Conservation (phyloP, 1,140 invertebrate species). For the Philotrypesis tridentata region DNA sequence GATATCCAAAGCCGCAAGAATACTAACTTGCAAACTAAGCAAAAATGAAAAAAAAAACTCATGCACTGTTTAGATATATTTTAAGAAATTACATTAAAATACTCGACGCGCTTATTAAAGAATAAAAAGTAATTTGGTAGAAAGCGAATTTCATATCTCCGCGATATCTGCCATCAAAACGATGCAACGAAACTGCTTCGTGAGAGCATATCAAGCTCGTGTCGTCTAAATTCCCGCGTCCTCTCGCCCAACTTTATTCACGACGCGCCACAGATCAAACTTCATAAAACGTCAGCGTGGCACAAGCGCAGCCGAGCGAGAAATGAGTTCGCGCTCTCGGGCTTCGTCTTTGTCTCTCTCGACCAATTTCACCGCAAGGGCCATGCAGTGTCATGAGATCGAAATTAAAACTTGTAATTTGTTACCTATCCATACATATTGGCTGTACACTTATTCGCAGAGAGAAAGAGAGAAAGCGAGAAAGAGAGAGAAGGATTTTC, state of each 20-base stretch:
- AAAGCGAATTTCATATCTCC: neutral
- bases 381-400: neutral
- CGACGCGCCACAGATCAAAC: conserved; percentile 14
- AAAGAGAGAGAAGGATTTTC: too few relatives aligned
- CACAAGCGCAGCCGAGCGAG: conserved; percentile 2
- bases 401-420: neutral
- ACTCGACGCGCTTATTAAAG: neutral
- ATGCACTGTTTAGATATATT: too few relatives aligned
- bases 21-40: too few relatives aligned
- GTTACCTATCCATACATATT: neutral
- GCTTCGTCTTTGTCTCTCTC: neutral
- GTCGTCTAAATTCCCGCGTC: neutral
- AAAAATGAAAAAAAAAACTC: too few relatives aligned
- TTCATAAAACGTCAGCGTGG: conserved; percentile 21
- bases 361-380: neutral
- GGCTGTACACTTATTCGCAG: neutral
- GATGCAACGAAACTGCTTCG: neutral
- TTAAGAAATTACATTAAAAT: too few relatives aligned
- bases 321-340: conserved; percentile 20
- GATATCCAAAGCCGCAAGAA: too few relatives aligned
- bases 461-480: neutral
- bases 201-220: neutral
- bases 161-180: neutral
- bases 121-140: neutral
- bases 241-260: conserved; percentile 3